These are phyloP conservation scores for Umimayanthus kanabou DNA, from an alignment of 92 coral and sea anemone species.

Conservation along the genomic window DNA sequence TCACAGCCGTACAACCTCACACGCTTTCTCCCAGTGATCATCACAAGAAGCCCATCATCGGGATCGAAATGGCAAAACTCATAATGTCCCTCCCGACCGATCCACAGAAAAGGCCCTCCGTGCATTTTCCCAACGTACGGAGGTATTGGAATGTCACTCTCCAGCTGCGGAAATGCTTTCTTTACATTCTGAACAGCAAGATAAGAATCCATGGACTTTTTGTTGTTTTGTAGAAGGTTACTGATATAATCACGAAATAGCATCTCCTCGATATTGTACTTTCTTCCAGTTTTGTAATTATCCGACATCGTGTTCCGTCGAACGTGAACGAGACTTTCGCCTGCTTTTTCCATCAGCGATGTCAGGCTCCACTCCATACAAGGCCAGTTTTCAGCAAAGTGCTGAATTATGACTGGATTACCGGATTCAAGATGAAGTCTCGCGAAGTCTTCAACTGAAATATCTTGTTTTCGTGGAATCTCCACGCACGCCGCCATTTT, in stretches of 20 bases:
- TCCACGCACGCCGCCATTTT: slow-evolving; percentile 31
- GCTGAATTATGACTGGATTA: slow-evolving; percentile 45
- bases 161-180: slow-evolving; percentile 50
- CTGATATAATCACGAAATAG: slow-evolving; percentile 38
- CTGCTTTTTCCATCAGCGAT: slow-evolving; percentile 42
- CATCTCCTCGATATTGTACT: slow-evolving; percentile 49
- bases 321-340: slow-evolving; percentile 46
- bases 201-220: slow-evolving; percentile 49
- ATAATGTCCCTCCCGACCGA: slow-evolving; percentile 45
- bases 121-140: slow-evolving; percentile 48
- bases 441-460: slow-evolving; percentile 44
- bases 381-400: slow-evolving; percentile 48
- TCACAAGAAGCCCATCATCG: slow-evolving; percentile 49
- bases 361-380: slow-evolving; percentile 49
- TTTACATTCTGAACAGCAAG: slow-evolving; percentile 53
- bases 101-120: slow-evolving; percentile 53
- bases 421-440: slow-evolving; percentile 45
- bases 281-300: slow-evolving; percentile 42
- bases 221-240: slow-evolving; percentile 45
- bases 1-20: slow-evolving; percentile 47
- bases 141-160: slow-evolving; percentile 41
- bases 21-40: slow-evolving; percentile 47
- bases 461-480: slow-evolving; percentile 36
- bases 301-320: slow-evolving; percentile 50
- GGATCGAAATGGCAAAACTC: slow-evolving; percentile 60